Evolutionary conservation across 2,797 vertebrate species (phyloP), one percentile per base, ranked within the genome.

Genomic region (Stomatorhinus walkeri): DNA sequence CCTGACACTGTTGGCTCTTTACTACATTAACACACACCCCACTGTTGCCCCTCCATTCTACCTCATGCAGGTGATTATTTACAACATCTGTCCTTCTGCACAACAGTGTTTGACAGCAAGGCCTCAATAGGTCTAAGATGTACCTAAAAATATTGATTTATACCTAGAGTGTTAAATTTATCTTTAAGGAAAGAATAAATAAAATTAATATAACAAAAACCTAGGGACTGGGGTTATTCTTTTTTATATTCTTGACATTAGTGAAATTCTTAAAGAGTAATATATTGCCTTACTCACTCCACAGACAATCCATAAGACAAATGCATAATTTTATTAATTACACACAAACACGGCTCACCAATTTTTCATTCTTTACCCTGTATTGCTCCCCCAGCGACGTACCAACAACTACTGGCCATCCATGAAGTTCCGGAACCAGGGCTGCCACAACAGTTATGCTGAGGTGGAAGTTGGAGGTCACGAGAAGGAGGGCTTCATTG

Each of bases 401-500:
- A 96, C 97, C 24, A 96, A 96, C 89, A 97, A 96, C 90, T 98
- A 94, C 92, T 99, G 98, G 98, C 97, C 98, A 0, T 96, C 97
- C 89, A 98, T 98, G 97, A 98, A 98, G 92, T 99, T 99, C 93
- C 96, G 96, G 6, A 98, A 96, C 91, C 97, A 96, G 91, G 92
- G 94, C 91, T 95, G 93, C 88, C 96, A 94, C 8, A 94, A 95
- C 5, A 96, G 95, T 0, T 99, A 99, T 89, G 96, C 96, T 0
- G 98, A 98, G 93, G 97, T 98, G 1, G 98, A 99, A 89, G 95
- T 97, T 0, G 94, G 94, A 7, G 95, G 96, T 91, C 97, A 97
- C 0, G 97, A 99, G 91, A 99, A 98, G 91, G 98, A 99, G 86
- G 96, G 97, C 0, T 97, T 99, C 43, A 96, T 98, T 2, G 98